These are phyloP conservation scores for Drosophila nigrodunni DNA, from an alignment of 1,140 invertebrate genomes.

Conservation along the genomic window DNA sequence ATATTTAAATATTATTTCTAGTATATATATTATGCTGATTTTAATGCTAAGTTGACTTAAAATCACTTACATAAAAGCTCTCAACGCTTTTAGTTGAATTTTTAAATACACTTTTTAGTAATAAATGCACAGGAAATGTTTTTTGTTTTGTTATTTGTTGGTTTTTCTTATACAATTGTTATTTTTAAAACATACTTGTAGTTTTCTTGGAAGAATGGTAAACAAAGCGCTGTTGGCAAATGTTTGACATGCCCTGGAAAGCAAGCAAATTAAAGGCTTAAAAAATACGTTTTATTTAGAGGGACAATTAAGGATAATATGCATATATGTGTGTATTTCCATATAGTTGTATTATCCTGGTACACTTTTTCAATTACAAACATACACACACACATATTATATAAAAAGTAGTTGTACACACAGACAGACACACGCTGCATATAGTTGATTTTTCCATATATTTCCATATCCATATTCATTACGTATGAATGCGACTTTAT, in stretches of 20 bases:
- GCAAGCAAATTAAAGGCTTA: slow-evolving; percentile 29
- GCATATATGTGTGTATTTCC: slow-evolving; percentile 26
- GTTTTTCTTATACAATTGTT: neutral
- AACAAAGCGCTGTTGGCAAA: slow-evolving; percentile 13
- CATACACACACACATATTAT: slow-evolving; percentile 34
- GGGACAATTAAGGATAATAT: slow-evolving; percentile 5
- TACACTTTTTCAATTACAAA: slow-evolving; percentile 43
- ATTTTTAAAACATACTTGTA: slow-evolving; percentile 13
- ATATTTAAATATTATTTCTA: slow-evolving; percentile 25
- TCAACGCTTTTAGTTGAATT: slow-evolving; percentile 34
- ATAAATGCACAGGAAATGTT: slow-evolving; percentile 49
- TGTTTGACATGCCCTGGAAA: slow-evolving; percentile 10
- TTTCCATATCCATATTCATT: slow-evolving; percentile 5
- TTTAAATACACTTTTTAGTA: slow-evolving; percentile 37
- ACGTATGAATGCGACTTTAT: slow-evolving; percentile 3
- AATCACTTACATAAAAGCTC: slow-evolving; percentile 56
- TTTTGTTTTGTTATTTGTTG: slow-evolving; percentile 8
- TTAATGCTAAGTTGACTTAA: slow-evolving; percentile 42
- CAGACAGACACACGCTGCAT: slow-evolving; percentile 12
- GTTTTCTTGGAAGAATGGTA: slow-evolving; percentile 5
- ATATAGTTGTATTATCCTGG: slow-evolving; percentile 27
- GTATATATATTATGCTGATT: slow-evolving; percentile 20
- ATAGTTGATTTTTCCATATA: slow-evolving; percentile 1
- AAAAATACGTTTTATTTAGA: neutral
- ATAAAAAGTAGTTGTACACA: slow-evolving; percentile 47